Evolutionary conservation across 2,113 vertebrate species (phyloP).

Genomic region (Haplochromis vanheusdeni): DNA sequence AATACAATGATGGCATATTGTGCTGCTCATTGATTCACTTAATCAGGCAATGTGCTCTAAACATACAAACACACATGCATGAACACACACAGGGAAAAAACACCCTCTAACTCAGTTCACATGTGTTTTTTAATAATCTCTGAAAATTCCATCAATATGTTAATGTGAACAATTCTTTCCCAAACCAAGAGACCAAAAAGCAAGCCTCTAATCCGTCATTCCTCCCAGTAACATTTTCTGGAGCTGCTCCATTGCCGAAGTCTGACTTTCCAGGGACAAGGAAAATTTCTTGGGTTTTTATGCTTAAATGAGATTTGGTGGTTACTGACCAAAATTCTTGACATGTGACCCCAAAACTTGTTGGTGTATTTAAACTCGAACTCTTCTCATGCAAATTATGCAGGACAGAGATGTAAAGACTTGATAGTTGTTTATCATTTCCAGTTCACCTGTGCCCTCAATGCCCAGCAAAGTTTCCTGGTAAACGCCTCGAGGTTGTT

Average conservation of each 20-base stretch:
- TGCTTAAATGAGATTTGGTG: not conserved
- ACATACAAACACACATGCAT: not conserved
- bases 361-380: not conserved
- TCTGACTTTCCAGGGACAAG: not conserved
- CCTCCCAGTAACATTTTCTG: slow-evolving; percentile 1
- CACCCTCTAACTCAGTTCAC: not conserved
- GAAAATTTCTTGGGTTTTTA: not conserved
- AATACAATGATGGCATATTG: not conserved
- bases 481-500: not conserved
- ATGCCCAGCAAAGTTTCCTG: not conserved
- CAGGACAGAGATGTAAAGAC: not conserved
- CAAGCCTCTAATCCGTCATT: slow-evolving; percentile 15
- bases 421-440: slow-evolving; percentile 3
- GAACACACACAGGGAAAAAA: not conserved
- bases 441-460: slow-evolving; percentile 1
- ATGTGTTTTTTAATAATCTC: slow-evolving; percentile 12
- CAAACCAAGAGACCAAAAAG: not conserved
- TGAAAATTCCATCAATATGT: slow-evolving; percentile 41
- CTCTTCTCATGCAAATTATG: not conserved
- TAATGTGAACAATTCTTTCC: slow-evolving; percentile 32
- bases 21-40: not conserved
- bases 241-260: not conserved
- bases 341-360: not conserved
- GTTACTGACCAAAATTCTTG: not conserved
- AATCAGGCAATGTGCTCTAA: not conserved